A percentile compares a stretch with the other conserved stretches of the same genome.
Evolutionary conservation across 2,888 invertebrate species (phyloP).

Genomic region (Molorchus minor): DNA sequence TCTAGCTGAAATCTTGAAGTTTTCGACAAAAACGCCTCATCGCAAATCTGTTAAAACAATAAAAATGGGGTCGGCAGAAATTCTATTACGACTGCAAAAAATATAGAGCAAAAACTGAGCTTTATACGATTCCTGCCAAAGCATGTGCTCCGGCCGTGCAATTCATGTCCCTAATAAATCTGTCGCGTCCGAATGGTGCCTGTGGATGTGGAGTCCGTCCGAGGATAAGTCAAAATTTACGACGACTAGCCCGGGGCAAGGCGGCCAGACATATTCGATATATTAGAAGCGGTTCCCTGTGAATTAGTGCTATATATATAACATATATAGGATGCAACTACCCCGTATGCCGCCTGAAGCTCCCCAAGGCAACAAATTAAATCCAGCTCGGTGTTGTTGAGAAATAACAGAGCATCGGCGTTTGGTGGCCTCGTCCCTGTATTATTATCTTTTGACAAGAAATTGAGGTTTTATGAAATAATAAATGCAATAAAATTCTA

Average conservation of each 20-base stretch:
- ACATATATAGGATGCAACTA: slow-evolving; percentile 40
- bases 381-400: slow-evolving; percentile 9
- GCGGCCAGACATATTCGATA: slow-evolving; percentile 20
- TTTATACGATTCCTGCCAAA: slow-evolving; percentile 38
- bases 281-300: slow-evolving; percentile 39
- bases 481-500: too few species aligned
- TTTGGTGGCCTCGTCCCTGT: too few species aligned
- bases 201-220: slow-evolving; percentile 39
- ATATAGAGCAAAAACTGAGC: slow-evolving; percentile 15
- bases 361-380: slow-evolving; percentile 28
- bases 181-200: slow-evolving; percentile 51
- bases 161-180: slow-evolving; percentile 54
- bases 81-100: not conserved
- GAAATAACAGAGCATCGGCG: slow-evolving; percentile 7
- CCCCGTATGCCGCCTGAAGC: slow-evolving; percentile 23
- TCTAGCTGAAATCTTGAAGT: too few species aligned
- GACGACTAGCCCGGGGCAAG: slow-evolving; percentile 36
- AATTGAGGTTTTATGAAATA: too few species aligned
- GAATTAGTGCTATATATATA: slow-evolving; percentile 46
- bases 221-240: slow-evolving; percentile 45
- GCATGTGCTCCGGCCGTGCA: slow-evolving; percentile 35
- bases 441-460: too few species aligned
- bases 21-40: too few species aligned
- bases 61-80: too few species aligned
- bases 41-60: too few species aligned